Conservation (phyloP, 2,113 vertebrate species). For the Craseonycteris thonglongyai region DNA sequence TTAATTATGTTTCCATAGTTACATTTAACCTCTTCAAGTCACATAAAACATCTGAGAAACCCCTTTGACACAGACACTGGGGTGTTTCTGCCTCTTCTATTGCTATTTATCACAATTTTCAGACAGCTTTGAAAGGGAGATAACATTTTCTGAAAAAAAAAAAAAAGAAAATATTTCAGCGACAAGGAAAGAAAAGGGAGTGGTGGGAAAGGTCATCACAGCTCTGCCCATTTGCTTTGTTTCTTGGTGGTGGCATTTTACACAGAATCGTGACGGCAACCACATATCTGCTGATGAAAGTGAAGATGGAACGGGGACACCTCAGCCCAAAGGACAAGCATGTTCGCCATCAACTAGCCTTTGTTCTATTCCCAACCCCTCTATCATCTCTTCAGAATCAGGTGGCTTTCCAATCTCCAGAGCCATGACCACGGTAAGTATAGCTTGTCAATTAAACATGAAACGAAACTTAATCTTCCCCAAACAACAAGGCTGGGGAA, state of each 20-base stretch:
- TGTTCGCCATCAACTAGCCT: neutral
- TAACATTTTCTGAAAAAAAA: neutral
- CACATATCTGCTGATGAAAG: constrained; percentile 66
- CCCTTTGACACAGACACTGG: constrained; percentile 3
- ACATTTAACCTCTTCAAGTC: constrained; percentile 32
- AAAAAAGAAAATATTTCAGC: neutral
- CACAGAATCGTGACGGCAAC: constrained; percentile 53
- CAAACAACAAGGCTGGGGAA: constrained; percentile 49
- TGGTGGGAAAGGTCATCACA: neutral
- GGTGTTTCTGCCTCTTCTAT: neutral
- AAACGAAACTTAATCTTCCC: constrained; percentile 70
- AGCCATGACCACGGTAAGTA: constrained; percentile 82
- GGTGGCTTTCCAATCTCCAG: constrained; percentile 78
- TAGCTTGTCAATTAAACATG: constrained; percentile 72
- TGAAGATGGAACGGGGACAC: constrained; percentile 44
- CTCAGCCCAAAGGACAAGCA: constrained; percentile 40
- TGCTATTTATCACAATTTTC: neutral
- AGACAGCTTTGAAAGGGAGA: constrained; percentile 28
- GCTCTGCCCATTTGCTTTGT: neutral
- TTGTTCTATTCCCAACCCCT: constrained; percentile 64
- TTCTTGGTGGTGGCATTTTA: neutral
- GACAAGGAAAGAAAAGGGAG: neutral
- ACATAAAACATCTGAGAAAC: neutral
- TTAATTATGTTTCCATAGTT: constrained; percentile 60
- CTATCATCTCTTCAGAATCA: constrained; percentile 60